Base-by-base conservation (phyloP, 1,140 invertebrate genomes). In the Sycophaga agraensis region DNA sequence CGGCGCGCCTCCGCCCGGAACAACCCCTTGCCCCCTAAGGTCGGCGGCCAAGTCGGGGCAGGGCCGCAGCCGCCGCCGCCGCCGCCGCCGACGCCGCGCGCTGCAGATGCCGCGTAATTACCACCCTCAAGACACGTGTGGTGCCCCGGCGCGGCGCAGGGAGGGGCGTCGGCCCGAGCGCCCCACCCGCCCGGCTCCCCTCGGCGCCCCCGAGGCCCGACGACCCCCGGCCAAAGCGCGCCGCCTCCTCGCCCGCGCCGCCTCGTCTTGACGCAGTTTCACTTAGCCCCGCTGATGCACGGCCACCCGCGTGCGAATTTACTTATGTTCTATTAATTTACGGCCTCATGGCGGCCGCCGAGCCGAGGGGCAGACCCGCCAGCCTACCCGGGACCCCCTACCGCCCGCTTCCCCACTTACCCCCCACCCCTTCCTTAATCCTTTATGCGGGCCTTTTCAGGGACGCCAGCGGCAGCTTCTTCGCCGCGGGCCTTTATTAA, bases 71-170 rank as follows among this genome's bases (percentile, higher is more conserved):
- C n/a, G n/a, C n/a, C n/a, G n/a, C n/a, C n/a, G n/a, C n/a, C n/a
- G n/a, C n/a, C n/a, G n/a, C n/a, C n/a, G n/a, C n/a, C n/a, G n/a
- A n/a, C n/a, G n/a, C n/a, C n/a, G n/a, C n/a, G 39, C 4, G 74
- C 75, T 80, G 77, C 79, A 80, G 78, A 79, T 80, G 77, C 79
- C 76, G 77, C 77, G 76, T 79, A 80, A 81, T 81, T 80, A 80
- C 76, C 78, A 80, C 78, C 77, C 78, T 81, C 49, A 51, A 51
- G 49, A 49, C 34, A 51, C 17, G 49, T 31, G 34, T 37, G 31
- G 9, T 14, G 17, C 45, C 28, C 46, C 16, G 6, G 4, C 21
- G n/a, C n/a, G n/a, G n/a, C n/a, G n/a, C n/a, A n/a, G n/a, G n/a
- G n/a, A n/a, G n/a, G n/a, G n/a, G n/a, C n/a, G n/a, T n/a, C n/a